Evolutionary conservation across 2,113 vertebrate species (phyloP).

Genomic region (Acanthisitta chloris): DNA sequence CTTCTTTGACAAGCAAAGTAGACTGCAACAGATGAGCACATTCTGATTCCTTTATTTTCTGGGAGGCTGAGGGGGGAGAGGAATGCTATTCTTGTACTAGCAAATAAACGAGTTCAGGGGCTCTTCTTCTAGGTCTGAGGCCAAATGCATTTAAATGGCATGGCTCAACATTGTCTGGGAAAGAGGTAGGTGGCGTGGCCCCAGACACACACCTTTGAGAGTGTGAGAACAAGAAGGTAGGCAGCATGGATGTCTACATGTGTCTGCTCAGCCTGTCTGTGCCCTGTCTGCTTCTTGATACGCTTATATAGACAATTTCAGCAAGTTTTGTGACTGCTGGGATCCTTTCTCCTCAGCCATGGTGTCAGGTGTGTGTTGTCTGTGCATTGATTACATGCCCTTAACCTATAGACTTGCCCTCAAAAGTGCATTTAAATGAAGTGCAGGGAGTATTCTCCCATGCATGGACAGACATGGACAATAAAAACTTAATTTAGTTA

Average conservation of each 20-base stretch:
- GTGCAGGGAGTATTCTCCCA: background rate
- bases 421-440: background rate
- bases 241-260: accelerated
- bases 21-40: constrained; percentile 1
- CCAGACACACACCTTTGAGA: background rate
- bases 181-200: background rate
- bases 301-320: background rate
- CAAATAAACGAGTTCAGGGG: background rate
- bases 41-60: background rate
- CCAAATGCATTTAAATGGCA: background rate
- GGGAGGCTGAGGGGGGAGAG: background rate
- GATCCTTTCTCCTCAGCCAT: background rate
- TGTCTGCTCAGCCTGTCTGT: background rate
- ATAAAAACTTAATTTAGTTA: background rate
- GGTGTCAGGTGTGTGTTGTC: background rate
- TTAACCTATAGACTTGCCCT: background rate
- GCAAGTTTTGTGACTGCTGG: background rate
- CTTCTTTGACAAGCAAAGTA: background rate
- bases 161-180: background rate
- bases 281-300: background rate
- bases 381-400: background rate
- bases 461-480: accelerated
- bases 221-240: background rate
- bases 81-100: background rate
- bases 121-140: background rate